phyloP scores from a whole-genome alignment of 2,888 invertebrate species.

The Selenia dentaria region DNA sequence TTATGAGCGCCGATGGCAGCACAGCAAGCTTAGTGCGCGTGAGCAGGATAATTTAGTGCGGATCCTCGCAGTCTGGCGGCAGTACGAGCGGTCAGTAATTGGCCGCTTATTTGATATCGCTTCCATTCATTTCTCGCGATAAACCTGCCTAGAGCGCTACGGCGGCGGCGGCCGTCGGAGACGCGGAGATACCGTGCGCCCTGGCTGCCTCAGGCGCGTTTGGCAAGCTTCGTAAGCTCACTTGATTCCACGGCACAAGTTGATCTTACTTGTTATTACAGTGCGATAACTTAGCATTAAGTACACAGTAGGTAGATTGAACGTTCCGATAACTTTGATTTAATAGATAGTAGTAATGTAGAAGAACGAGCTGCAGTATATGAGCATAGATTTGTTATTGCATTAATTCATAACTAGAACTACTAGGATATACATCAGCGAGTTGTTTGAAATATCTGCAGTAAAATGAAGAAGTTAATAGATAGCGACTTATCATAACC shows the following conservation, averaged over 20 bases:
- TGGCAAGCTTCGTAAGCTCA: conserved; percentile 51
- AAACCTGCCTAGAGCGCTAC: conserved; percentile 66
- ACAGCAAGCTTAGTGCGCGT: conserved; percentile 56
- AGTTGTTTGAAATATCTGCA: conserved; percentile 5
- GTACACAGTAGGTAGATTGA: conserved; percentile 29
- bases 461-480: conserved; percentile 10
- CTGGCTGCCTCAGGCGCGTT: conserved; percentile 50
- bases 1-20: conserved; percentile 60
- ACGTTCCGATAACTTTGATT: conserved; percentile 22
- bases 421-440: conserved; percentile 2
- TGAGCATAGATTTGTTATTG: not conserved
- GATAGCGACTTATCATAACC: conserved; percentile 4
- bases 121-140: conserved; percentile 78
- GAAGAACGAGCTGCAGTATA: conserved; percentile 12
- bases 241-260: conserved; percentile 53
- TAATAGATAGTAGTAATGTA: conserved; percentile 24
- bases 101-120: conserved; percentile 76
- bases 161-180: conserved; percentile 4
- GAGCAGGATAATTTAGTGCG: conserved; percentile 74
- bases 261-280: conserved; percentile 47
- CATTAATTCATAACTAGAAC: conserved; percentile 8
- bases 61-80: conserved; percentile 63
- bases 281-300: conserved; percentile 36
- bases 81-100: conserved; percentile 58
- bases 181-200: not conserved